Base-by-base conservation (phyloP, 2,797 vertebrate genomes). In the Acanthornis magna region DNA sequence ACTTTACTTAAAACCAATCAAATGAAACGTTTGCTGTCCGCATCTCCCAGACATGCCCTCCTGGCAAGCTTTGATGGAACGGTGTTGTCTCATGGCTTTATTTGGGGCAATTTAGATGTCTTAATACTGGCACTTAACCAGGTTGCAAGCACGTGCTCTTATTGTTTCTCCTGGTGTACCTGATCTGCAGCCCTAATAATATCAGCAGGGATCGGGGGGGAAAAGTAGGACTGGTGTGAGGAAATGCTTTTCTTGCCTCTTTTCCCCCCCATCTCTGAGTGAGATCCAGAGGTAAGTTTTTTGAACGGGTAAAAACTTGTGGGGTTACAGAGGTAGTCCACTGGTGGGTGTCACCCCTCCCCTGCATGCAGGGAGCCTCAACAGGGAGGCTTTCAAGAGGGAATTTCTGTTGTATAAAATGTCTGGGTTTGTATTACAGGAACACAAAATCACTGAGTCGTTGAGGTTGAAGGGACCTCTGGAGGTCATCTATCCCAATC, bases 391-490 rank as follows among this genome's bases (percentile, higher is more conserved):
- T 80, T 76, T 63, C 43, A 25, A 11, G 47, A 38, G 68, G 82
- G 82, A 11, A 27, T 76, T 84, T 78, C 48, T 93, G 66, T 60
- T 88, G 60, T 70, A 4, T 81, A 22, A 95, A 96, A 86, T 84
- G 42, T 88, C 23, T 95, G 95, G 90, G 76, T 96, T 95, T 95
- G 66, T 94, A 53, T 96, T 96, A 87, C 95, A 96, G 96, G 91
- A 60, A 9, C 63, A 87, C 63, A 96, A 94, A 94, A 17, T 76
- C 89, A 85, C 89, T 79, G 95, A 93, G 34, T 79, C 71, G 7
- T 54, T 95, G 67, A 87, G 85, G 30, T 94, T 95, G 96, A 95
- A 76, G 40, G 81, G 89, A 57, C 48, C 89, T 87, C 40, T 93
- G 87, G 87, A 87, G 48, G 22, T 91, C 71, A 92, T 79, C 84